A percentile compares a stretch with the other conserved stretches of the same genome.
phyloP scores from a whole-genome alignment of 2,113 vertebrate species.

The Corvus moneduloides region DNA sequence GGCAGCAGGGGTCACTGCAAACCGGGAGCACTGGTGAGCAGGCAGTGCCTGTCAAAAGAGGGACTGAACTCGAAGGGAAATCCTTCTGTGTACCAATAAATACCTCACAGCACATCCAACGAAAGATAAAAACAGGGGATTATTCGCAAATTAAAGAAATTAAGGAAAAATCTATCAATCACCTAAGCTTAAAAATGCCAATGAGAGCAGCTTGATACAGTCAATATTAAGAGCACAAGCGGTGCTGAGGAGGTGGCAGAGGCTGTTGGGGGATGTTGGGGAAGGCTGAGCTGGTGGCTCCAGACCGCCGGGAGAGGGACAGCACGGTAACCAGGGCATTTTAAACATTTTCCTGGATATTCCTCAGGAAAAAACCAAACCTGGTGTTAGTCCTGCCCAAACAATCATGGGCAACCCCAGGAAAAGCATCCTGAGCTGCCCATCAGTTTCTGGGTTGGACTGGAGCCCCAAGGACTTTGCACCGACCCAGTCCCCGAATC shows the following conservation, averaged over 20 bases:
- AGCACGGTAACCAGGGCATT: neutral
- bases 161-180: neutral
- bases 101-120: neutral
- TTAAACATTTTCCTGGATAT: neutral
- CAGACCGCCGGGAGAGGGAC: neutral
- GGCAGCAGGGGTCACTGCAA: neutral
- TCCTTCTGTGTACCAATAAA: neutral
- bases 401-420: neutral
- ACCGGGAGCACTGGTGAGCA: neutral
- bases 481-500: accelerated
- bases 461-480: neutral
- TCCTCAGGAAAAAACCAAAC: accelerated
- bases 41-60: neutral
- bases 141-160: neutral
- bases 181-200: neutral
- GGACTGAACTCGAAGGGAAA: neutral
- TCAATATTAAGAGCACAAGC: accelerated
- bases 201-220: neutral
- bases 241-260: neutral
- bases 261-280: accelerated
- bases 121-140: neutral
- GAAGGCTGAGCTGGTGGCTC: neutral
- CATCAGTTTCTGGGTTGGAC: accelerated
- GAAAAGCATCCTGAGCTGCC: accelerated
- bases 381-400: neutral